These are phyloP conservation scores for Rhynchonycteris naso DNA, from an alignment of 2,797 vertebrate genomes.

Conservation along the genomic window DNA sequence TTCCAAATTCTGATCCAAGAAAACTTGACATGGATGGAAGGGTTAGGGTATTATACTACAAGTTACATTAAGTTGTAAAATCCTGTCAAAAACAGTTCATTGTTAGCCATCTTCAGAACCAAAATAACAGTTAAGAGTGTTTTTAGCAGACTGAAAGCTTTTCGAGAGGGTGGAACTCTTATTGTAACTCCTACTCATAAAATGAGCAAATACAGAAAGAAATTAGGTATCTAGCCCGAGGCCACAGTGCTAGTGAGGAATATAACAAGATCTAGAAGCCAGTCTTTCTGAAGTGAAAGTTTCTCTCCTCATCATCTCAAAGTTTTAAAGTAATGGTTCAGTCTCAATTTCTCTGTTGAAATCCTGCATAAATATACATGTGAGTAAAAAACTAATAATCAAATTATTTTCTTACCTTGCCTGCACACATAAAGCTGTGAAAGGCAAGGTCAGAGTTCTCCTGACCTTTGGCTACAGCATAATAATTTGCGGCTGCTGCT, in stretches of 20 bases:
- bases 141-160: not conserved
- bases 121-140: not conserved
- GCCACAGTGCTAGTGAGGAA: not conserved
- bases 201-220: constrained; percentile 3
- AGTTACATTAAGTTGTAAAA: not conserved
- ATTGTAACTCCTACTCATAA: not conserved
- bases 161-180: not conserved
- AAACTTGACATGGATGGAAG: not conserved
- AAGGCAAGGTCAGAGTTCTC: constrained; percentile 28
- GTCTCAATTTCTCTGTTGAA: constrained; percentile 13
- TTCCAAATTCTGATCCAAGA: not conserved
- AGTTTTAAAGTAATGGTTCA: not conserved
- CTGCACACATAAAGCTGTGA: not conserved
- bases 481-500: constrained; percentile 48
- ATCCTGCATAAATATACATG: constrained; percentile 26
- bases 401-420: constrained; percentile 19
- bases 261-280: not conserved
- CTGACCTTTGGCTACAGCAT: not conserved
- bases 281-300: constrained; percentile 42
- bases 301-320: not conserved
- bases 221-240: not conserved
- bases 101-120: not conserved
- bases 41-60: not conserved
- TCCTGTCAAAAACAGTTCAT: not conserved
- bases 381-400: constrained; percentile 28